Evolutionary conservation across 2,888 invertebrate species (phyloP), one percentile per base, ranked within the genome.

Genomic region (Caenorhabditis becei): DNA sequence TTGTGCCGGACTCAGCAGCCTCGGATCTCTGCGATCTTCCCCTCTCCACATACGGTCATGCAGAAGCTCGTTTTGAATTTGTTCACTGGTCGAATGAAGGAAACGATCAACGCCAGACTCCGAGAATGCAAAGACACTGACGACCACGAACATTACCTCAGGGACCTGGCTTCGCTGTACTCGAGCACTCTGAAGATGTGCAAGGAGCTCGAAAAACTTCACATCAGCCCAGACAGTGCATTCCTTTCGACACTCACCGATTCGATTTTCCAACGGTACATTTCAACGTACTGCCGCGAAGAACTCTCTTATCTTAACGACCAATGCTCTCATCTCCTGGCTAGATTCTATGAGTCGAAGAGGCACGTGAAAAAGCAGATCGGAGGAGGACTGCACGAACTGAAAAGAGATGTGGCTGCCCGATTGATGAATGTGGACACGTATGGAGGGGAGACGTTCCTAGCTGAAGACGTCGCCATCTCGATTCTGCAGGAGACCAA

Each of bases 31-130:
- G 94, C 95, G 90, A 97, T 99, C 1, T 99, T 99, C 91, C 95
- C 95, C 7, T 96, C 96, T 92, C 96, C 97, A 0, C 96, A 97
- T 86, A 96, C 96, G 93, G 97, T 99, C 10, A 97, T 98, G 96
- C 95, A 96, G 77, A 98, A 98, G 93, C 96, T 97, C 92, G 95
- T 85, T 56, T 93, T 97, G 20, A 97, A 97, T 91, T 95, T 99
- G 80, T 99, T 96, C 92, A 96, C 96, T 88, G 93, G 96, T 8
- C 96, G 96, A 92, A 91, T 91, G 49, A 88, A 93, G 93, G 95
- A 95, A 91, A 95, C 95, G 90, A 95, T 97, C 32, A 94, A 95
- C 80, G 94, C 94, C 0, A 95, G 94, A 90, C 92, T 98, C 63
- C 94, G 80, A 11, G 86, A 86, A 32, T 80, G 80, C 54, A 82